Evolutionary conservation across 2,797 vertebrate genomes (phyloP).

Genomic region (Sebastiscus albofasciatus): DNA sequence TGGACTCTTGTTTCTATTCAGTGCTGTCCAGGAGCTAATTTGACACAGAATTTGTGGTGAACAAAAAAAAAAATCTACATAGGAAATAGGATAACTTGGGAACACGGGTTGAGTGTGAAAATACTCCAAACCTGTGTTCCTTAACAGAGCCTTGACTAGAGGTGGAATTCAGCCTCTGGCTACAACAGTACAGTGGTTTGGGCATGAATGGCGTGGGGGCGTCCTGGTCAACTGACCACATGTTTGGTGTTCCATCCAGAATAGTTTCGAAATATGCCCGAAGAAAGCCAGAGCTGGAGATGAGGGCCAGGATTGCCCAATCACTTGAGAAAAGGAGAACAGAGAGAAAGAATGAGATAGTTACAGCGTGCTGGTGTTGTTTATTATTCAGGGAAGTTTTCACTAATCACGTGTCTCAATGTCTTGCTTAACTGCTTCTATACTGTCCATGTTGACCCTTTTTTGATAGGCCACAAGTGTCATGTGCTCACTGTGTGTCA

Average conservation of each 20-base stretch:
- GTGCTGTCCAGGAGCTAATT: background rate
- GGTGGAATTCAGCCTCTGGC: constrained; percentile 62
- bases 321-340: constrained; percentile 35
- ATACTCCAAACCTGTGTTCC: constrained; percentile 23
- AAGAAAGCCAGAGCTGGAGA: constrained; percentile 42
- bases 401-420: background rate
- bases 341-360: constrained; percentile 7
- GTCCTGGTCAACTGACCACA: constrained; percentile 69
- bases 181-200: constrained; percentile 58
- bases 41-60: constrained; percentile 14
- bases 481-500: constrained; percentile 3
- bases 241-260: constrained; percentile 69
- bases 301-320: constrained; percentile 58
- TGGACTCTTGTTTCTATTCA: constrained; percentile 11
- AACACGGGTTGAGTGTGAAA: background rate
- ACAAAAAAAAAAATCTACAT: constrained; percentile 16
- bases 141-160: constrained; percentile 29
- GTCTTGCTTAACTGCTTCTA: background rate
- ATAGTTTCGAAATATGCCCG: constrained; percentile 61
- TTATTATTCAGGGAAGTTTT: constrained; percentile 5
- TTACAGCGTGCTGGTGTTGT: background rate
- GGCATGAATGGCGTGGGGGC: constrained; percentile 62
- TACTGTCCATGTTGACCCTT: constrained; percentile 7
- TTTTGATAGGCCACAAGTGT: background rate
- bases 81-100: background rate